phyloP scores from a whole-genome alignment of 92 coral and sea anemone species.

The Galaxea fascicularis region DNA sequence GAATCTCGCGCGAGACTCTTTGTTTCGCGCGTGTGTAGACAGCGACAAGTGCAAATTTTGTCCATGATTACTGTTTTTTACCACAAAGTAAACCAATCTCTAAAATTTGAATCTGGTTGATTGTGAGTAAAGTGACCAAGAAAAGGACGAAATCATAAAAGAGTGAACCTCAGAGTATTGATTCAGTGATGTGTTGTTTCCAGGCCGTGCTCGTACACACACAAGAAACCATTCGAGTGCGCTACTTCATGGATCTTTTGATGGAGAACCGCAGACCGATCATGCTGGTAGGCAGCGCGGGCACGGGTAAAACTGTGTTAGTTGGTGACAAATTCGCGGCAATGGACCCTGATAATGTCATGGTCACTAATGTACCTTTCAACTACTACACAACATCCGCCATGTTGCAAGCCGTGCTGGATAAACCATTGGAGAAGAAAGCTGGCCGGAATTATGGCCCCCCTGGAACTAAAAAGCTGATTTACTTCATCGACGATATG shows the following conservation, averaged over 20 bases:
- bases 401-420: slow-evolving; percentile 95
- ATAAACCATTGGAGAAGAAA: slow-evolving; percentile 97
- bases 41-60: too few species aligned
- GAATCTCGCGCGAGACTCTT: too few species aligned
- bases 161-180: background rate
- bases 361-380: slow-evolving; percentile 97
- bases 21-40: too few species aligned
- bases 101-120: too few species aligned
- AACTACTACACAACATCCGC: slow-evolving; percentile 99
- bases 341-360: slow-evolving; percentile 89
- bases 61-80: too few species aligned
- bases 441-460: slow-evolving; percentile 99
- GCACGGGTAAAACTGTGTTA: slow-evolving; percentile 98
- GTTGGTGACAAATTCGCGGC: slow-evolving; percentile 97
- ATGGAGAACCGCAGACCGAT: slow-evolving; percentile 98
- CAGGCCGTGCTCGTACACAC: slow-evolving; percentile 99
- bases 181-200: slow-evolving; percentile 4
- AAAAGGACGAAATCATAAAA: too few species aligned
- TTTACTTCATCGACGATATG: slow-evolving; percentile 98
- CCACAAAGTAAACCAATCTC: too few species aligned
- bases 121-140: too few species aligned
- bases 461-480: slow-evolving; percentile 94
- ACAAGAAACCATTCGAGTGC: slow-evolving; percentile 97
- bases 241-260: slow-evolving; percentile 98
- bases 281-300: slow-evolving; percentile 99